Percentiles rank a stretch among this genome's conserved stretches.
phyloP scores from a whole-genome alignment of 2,888 invertebrate genomes.

The Strigamia maritima region DNA sequence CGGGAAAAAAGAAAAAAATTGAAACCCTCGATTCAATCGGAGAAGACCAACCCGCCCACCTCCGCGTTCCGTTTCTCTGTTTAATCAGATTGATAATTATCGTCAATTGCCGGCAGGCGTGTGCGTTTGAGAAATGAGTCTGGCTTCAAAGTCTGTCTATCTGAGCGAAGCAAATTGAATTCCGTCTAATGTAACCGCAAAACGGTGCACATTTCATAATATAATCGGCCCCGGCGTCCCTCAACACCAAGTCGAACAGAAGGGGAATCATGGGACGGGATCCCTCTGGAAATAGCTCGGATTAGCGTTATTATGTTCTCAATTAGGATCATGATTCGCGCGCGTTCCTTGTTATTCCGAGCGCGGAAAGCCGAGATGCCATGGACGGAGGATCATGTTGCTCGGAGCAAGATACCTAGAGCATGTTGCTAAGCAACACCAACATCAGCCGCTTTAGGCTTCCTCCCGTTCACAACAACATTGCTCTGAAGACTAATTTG shows the following conservation, averaged over 20 bases:
- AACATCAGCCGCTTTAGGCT: too few species aligned
- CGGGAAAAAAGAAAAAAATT: too few species aligned
- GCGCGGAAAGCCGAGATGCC: not conserved
- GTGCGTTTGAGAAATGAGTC: not conserved
- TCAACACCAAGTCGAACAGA: not conserved
- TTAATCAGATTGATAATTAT: not conserved
- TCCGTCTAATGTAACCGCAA: not conserved
- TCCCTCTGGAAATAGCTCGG: not conserved
- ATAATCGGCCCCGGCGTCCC: not conserved
- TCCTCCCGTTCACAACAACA: too few species aligned
- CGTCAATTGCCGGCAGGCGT: not conserved
- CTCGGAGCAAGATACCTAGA: too few species aligned
- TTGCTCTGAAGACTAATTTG: too few species aligned
- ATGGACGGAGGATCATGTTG: too few species aligned
- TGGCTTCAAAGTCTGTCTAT: too few species aligned
- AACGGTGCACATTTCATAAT: constrained; percentile 4
- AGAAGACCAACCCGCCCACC: too few species aligned
- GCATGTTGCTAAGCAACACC: too few species aligned
- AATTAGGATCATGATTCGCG: not conserved
- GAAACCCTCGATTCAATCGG: too few species aligned
- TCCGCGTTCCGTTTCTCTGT: not conserved
- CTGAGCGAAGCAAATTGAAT: not conserved
- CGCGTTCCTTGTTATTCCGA: too few species aligned
- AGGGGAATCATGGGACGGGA: not conserved
- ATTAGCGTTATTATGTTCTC: not conserved